phyloP scores from a whole-genome alignment of 2,113 vertebrate genomes.

The Gobio gobio region DNA sequence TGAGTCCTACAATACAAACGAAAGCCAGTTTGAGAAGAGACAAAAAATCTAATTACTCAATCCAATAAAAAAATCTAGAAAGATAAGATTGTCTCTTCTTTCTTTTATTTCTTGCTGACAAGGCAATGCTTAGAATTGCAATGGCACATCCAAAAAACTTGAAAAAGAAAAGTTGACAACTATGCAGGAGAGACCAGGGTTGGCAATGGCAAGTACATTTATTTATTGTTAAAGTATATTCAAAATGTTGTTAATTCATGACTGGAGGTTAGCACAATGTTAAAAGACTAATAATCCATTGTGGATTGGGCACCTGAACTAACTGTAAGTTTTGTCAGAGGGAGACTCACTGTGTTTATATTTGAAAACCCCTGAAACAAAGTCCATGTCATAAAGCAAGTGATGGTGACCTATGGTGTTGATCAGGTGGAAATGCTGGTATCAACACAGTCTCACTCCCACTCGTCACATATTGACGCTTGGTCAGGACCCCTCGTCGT shows the following conservation, averaged over 20 bases:
- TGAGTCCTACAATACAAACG: not conserved
- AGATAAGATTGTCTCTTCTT: too few species aligned
- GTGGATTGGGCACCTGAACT: not conserved
- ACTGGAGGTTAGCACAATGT: not conserved
- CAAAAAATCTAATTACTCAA: not conserved
- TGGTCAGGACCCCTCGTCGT: too few species aligned
- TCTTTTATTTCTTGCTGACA: not conserved
- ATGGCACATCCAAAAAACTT: too few species aligned
- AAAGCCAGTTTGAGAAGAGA: not conserved
- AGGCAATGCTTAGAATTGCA: not conserved
- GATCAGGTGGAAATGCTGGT: not conserved
- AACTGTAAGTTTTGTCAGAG: not conserved
- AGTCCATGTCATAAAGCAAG: not conserved
- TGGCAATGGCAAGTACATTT: not conserved
- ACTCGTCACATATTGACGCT: too few species aligned
- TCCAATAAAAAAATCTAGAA: not conserved
- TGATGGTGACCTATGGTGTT: not conserved
- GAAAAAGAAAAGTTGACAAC: too few species aligned
- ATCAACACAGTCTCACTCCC: too few species aligned
- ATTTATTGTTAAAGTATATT: not conserved
- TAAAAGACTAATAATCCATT: not conserved
- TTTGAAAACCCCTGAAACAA: not conserved
- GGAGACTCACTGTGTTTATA: too few species aligned
- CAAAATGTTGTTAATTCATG: not conserved
- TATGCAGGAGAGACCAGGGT: not conserved